Evolutionary conservation across 1,140 invertebrate genomes (phyloP).

Genomic region (Matsumurasca onukii): DNA sequence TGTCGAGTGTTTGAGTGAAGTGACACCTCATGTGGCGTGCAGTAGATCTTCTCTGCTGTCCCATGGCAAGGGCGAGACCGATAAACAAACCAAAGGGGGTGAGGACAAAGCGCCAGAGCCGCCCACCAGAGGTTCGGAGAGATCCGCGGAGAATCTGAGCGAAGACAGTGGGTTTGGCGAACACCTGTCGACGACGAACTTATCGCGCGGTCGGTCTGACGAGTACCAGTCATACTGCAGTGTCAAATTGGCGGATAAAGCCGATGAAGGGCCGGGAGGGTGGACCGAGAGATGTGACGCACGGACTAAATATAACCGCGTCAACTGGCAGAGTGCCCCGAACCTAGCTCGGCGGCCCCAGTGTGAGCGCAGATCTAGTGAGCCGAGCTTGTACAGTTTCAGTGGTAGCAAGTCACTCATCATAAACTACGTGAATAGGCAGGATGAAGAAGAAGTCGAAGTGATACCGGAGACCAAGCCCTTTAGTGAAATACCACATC

Average conservation of each 20-base stretch:
- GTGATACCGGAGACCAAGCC: conserved; percentile 34
- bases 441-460: conserved; percentile 33
- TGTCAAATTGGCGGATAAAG: too few relatives aligned
- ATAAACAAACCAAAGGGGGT: conserved; percentile 30
- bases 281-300: conserved; percentile 32
- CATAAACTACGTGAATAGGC: conserved; percentile 28
- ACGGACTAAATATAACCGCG: conserved; percentile 42
- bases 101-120: conserved; percentile 36
- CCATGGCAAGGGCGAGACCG: background rate
- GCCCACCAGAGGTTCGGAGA: conserved; percentile 49
- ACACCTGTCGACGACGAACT: conserved; percentile 45
- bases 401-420: conserved; percentile 29
- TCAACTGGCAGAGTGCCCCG: conserved; percentile 42
- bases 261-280: conserved; percentile 19
- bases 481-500: conserved; percentile 31
- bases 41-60: background rate
- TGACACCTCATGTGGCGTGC: conserved; percentile 16
- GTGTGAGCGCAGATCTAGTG: conserved; percentile 11
- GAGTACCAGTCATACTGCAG: conserved; percentile 3
- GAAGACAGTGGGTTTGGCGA: conserved; percentile 75
- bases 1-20: conserved; percentile 41
- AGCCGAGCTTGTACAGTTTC: conserved; percentile 22
- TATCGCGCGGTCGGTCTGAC: background rate
- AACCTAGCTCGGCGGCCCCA: conserved; percentile 37
- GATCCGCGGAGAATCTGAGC: conserved; percentile 69